Percentiles rank a stretch among this genome's conserved stretches.
phyloP scores from a whole-genome alignment of 2,888 invertebrate species.

The Orthosia gracilis region DNA sequence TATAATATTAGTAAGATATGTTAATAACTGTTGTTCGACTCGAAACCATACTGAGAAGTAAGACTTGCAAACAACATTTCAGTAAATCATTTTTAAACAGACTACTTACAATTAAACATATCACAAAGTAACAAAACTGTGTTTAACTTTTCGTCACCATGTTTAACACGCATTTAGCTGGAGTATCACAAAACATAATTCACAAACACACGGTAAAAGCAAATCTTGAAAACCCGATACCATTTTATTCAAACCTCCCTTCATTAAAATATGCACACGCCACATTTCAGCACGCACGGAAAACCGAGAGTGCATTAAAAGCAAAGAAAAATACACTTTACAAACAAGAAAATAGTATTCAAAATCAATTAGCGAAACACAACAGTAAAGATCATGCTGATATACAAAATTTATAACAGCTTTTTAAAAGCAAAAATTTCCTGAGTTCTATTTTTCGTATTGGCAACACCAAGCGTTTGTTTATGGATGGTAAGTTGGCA shows the following conservation, averaged over 20 bases:
- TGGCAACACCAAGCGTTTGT: slow-evolving; percentile 39
- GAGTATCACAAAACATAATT: neutral
- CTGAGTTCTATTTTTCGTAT: slow-evolving; percentile 43
- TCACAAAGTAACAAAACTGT: neutral
- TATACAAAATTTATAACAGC: slow-evolving; percentile 33
- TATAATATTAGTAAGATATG: no score
- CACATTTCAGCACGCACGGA: slow-evolving; percentile 62
- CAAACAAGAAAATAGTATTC: neutral
- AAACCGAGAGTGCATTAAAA: slow-evolving; percentile 55
- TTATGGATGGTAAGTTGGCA: slow-evolving; percentile 51
- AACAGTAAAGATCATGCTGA: slow-evolving; percentile 32
- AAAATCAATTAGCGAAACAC: slow-evolving; percentile 2
- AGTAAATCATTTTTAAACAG: no score
- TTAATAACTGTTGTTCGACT: no score
- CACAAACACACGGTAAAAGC: slow-evolving; percentile 41
- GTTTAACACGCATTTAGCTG: neutral
- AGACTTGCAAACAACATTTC: no score
- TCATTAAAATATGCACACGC: slow-evolving; percentile 61
- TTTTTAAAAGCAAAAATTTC: slow-evolving; percentile 52
- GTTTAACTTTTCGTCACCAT: slow-evolving; percentile 2
- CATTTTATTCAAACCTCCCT: slow-evolving; percentile 54
- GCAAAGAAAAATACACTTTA: slow-evolving; percentile 42
- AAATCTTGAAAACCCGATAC: slow-evolving; percentile 34
- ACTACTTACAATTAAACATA: neutral
- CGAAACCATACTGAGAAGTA: no score